Conservation (phyloP, 2,113 vertebrate genomes). For the Platichthys stellatus region DNA sequence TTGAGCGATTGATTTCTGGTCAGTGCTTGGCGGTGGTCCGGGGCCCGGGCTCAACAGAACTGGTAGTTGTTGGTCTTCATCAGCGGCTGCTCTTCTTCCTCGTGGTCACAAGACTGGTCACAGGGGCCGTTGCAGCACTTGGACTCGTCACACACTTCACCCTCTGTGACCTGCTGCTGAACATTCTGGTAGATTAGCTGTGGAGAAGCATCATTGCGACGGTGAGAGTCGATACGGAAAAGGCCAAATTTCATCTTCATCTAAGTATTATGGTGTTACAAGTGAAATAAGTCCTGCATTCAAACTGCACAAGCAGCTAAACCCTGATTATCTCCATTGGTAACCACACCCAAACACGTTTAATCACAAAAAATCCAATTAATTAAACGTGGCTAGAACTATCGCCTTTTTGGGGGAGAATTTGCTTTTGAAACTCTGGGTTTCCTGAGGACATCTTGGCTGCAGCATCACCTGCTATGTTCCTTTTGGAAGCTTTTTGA, state of each 20-base stretch:
- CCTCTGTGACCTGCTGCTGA: conserved; percentile 65
- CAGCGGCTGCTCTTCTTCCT: conserved; percentile 84
- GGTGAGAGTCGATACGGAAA: conserved; percentile 11
- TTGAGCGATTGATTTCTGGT: not conserved
- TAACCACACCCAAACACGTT: conserved; percentile 2
- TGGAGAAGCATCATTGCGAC: conserved; percentile 18
- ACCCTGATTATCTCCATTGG: not conserved
- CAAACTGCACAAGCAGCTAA: not conserved
- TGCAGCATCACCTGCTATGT: too few relatives aligned
- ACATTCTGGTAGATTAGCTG: conserved; percentile 79
- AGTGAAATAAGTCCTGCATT: not conserved
- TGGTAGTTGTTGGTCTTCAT: conserved; percentile 96
- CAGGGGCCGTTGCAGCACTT: conserved; percentile 85
- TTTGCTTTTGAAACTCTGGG: not conserved
- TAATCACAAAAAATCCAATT: not conserved
- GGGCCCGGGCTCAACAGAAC: conserved; percentile 85
- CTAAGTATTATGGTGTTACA: not conserved
- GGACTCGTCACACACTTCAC: conserved; percentile 77
- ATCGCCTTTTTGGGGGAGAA: not conserved
- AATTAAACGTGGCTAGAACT: conserved; percentile 4
- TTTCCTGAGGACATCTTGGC: conserved; percentile 4
- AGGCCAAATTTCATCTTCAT: not conserved
- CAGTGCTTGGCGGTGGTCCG: not conserved
- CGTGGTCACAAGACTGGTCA: conserved; percentile 88
- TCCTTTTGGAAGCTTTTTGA: too few relatives aligned